These are phyloP conservation scores for Potamarius usumacintae DNA, from an alignment of 2,113 vertebrate species.

Conservation along the genomic window DNA sequence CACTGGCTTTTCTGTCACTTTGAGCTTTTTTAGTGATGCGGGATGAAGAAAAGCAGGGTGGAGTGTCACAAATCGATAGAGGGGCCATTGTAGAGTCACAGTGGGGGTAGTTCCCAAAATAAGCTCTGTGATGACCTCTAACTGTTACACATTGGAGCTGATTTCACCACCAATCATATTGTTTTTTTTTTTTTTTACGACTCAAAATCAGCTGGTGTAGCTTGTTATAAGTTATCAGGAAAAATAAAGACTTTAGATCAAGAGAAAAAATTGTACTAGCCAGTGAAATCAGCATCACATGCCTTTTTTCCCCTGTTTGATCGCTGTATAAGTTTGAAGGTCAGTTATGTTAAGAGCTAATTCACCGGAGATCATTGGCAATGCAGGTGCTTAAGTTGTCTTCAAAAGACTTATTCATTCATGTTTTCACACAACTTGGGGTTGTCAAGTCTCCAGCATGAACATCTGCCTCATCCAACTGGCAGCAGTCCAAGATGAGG, in stretches of 20 bases:
- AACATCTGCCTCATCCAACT: slow-evolving; percentile 25
- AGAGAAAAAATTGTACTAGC: neutral
- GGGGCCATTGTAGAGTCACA: slow-evolving; percentile 19
- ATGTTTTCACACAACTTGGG: slow-evolving; percentile 18
- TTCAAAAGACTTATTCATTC: slow-evolving; percentile 26
- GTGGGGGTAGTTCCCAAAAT: slow-evolving; percentile 37
- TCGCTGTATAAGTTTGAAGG: neutral
- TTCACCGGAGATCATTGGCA: neutral
- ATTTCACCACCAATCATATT: neutral
- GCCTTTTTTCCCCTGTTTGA: neutral
- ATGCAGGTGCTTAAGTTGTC: neutral
- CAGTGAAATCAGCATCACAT: neutral
- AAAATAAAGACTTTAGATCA: too few species aligned
- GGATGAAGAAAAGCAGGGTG: slow-evolving; percentile 25
- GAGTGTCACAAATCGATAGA: slow-evolving; percentile 56
- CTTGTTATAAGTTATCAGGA: neutral
- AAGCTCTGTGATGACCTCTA: slow-evolving; percentile 48
- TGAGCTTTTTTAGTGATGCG: slow-evolving; percentile 62
- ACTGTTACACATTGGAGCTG: slow-evolving; percentile 7
- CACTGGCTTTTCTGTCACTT: slow-evolving; percentile 71
- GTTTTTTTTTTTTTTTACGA: neutral
- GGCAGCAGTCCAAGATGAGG: neutral
- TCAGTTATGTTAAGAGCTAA: neutral
- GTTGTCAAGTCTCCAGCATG: neutral
- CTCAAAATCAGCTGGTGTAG: neutral